Conservation (phyloP, 2,888 invertebrate genomes). For the Vandiemenella viatica region DNA sequence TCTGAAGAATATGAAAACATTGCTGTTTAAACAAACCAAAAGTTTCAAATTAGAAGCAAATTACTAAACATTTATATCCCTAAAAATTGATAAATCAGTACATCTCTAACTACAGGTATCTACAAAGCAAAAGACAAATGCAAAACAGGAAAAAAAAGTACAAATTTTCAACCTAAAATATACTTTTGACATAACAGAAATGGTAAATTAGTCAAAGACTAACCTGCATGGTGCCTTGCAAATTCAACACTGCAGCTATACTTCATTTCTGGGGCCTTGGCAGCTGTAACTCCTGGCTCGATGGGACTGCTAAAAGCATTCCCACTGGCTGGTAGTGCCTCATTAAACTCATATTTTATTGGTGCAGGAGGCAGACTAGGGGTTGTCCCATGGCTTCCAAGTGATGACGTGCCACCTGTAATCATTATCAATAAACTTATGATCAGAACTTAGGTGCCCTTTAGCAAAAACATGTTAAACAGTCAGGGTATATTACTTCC, state of each 20-base stretch:
- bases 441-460: too few relatives aligned
- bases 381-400: conserved; percentile 15
- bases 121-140: background rate
- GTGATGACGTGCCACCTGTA: conserved; percentile 14
- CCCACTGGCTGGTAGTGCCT: conserved; percentile 27
- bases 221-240: conserved; percentile 23
- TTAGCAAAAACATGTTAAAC: too few relatives aligned
- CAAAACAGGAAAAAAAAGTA: background rate
- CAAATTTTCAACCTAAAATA: background rate
- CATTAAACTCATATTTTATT: conserved; percentile 43
- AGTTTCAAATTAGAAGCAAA: background rate
- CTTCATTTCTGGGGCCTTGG: conserved; percentile 45
- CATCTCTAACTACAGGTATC: background rate
- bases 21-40: background rate
- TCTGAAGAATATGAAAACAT: conserved; percentile 8
- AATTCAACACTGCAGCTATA: conserved; percentile 57
- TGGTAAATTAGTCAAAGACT: too few relatives aligned
- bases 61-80: too few relatives aligned
- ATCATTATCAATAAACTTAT: too few relatives aligned
- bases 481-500: too few relatives aligned
- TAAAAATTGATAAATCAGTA: too few relatives aligned
- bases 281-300: conserved; percentile 34
- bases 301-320: conserved; percentile 28
- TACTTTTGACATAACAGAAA: background rate
- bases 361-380: conserved; percentile 17